Evolutionary conservation across 2,888 invertebrate genomes (phyloP), one percentile per base, ranked within the genome.

Genomic region (Zygothrica quintamaculata): DNA sequence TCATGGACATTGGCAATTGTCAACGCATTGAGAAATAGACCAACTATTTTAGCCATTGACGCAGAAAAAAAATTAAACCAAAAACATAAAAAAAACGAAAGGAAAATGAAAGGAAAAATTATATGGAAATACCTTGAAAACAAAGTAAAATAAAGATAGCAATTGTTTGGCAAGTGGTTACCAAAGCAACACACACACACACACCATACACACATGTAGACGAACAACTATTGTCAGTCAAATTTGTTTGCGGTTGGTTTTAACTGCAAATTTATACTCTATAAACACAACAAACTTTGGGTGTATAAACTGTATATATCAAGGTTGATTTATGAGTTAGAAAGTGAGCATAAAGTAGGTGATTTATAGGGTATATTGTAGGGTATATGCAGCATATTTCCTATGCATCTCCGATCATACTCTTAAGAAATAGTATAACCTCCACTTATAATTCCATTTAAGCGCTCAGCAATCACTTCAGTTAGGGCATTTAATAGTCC

Each of bases 41-140:
- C 60, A 77, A 64, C 86, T 84, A 77, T 70, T 80, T 80, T n/a
- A 61, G 46, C 44, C 81, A 80, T 86, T 80, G 79, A 84, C 79
- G 79, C 74, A 84, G 53, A 75, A 71, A 33, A 51, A 52, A n/a
- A n/a, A n/a, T n/a, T 12, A 39, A 51, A 59, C 55, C 9, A 11
- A 15, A 13, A 50, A 31, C 11, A 1, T 12, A 26, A 25, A 34
- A 25, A 34, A 39, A 37, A n/a, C 9, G 25, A 18, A 55, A 47
- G 16, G 37, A 51, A 73, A 77, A 73, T 40, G 29, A 33, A n/a
- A 42, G 26, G 18, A 39, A 52, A 62, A 73, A 72, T 52, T 2
- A 22, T 3, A 3, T 22, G 18, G 51, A 59, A 84, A 68, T 65
- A 77, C 84, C 80, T 84, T 81, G 65, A 40, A 40, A n/a, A n/a